Evolutionary conservation across 1,140 invertebrate species (phyloP), one percentile per base, ranked within the genome.

Genomic region (Anoplolepis gracilipes): DNA sequence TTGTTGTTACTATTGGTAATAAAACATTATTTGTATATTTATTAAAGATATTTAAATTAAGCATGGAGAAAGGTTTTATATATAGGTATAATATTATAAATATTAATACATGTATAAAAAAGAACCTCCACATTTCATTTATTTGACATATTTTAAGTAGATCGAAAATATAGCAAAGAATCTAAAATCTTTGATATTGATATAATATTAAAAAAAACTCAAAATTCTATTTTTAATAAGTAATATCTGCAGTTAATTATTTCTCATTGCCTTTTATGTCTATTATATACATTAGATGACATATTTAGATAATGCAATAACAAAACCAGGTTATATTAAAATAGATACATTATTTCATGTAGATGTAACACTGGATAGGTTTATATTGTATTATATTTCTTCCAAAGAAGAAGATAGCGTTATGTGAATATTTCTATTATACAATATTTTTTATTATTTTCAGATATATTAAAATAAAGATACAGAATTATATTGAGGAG

Each of bases 251-350:
- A 46, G 2, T 46, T 19, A 16, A 19, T 49, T 49, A 36, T 59
- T 0, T 39, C 25, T 3, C 4, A 22, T 30, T 10, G 16, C 22
- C 10, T 65, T 77, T 61, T n/a, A 22, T 49, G 46, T 22, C 6
- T 13, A 46, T 64, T 30, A 7, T n/a, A 49, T 28, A 8, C 1
- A n/a, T n/a, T 25, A 78, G 39, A 33, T 78, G 75, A 65, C 13
- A 8, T 55, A 55, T 79, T 79, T 69, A 55, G 30, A 69, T 69
- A 55, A 8, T 19, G 2, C 42, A 49, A 55, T 55, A 67, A 79
- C 13, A 39, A 55, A 79, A 69, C 33, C 10, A 67, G 30, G n/a
- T 5, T 55, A n/a, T 16, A 4, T 69, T 4, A 28, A 65, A 33
- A 78, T 69, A 39, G 10, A 79, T 69, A 28, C 13, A 49, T 69